A percentile compares a stretch with the other conserved stretches of the same genome.
These are phyloP conservation scores for Charadrius vociferus DNA, from an alignment of 2,113 vertebrate species.

Conservation along the genomic window DNA sequence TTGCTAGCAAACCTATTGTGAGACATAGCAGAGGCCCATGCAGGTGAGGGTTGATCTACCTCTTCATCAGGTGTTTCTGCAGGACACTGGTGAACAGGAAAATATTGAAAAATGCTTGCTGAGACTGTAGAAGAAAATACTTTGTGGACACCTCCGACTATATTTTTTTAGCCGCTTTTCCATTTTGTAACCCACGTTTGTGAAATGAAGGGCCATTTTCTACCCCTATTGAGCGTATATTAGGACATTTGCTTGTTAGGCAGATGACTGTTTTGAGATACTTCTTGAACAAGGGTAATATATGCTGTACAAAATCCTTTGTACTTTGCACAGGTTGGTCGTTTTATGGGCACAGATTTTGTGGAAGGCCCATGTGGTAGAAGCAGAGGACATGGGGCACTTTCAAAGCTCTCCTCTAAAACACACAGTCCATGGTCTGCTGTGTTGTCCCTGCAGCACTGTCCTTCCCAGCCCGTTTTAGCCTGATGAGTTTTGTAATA, in stretches of 20 bases:
- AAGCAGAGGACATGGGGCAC: not conserved
- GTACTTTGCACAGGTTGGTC: not conserved
- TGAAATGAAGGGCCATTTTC: not conserved
- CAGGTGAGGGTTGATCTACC: not conserved
- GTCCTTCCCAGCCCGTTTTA: not conserved
- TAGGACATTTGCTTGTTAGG: not conserved
- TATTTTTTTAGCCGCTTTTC: not conserved
- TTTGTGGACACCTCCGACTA: not conserved
- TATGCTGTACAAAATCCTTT: not conserved
- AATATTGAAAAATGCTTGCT: not conserved
- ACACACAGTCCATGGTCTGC: not conserved
- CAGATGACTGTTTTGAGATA: not conserved
- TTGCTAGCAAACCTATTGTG: not conserved
- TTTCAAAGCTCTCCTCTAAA: not conserved
- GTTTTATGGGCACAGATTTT: not conserved
- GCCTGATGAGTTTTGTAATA: not conserved
- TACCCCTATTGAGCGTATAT: not conserved
- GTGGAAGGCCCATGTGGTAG: not conserved
- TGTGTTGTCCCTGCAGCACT: not conserved
- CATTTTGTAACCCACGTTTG: not conserved
- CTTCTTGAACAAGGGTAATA: not conserved
- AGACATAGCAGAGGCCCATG: not conserved
- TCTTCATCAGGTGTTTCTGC: not conserved
- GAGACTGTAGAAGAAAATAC: not conserved
- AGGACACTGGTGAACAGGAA: not conserved